Evolutionary conservation across 2,888 invertebrate species (phyloP).

Genomic region (Sympetrum striolatum): DNA sequence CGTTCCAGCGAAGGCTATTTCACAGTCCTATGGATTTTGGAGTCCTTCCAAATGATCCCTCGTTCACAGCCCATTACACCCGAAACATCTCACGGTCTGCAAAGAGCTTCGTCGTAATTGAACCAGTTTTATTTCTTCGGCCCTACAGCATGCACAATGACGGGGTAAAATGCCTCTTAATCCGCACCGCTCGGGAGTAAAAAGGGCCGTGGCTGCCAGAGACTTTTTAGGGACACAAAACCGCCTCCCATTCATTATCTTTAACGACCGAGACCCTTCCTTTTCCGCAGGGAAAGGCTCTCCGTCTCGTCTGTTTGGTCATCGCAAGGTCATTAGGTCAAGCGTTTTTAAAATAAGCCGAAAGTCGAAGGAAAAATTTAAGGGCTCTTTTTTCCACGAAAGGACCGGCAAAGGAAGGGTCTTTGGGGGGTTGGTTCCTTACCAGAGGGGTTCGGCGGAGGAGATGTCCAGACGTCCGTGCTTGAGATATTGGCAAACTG

Average conservation of each 20-base stretch:
- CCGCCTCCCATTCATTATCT: background rate
- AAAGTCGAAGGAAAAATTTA: background rate
- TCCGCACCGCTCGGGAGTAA: background rate
- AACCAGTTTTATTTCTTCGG: background rate
- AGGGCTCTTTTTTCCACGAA: background rate
- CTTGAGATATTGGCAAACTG: too few relatives aligned
- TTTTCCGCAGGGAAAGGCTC: background rate
- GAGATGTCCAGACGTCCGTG: too few relatives aligned
- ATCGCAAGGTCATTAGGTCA: background rate
- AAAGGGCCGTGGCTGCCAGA: background rate
- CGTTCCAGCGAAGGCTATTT: background rate
- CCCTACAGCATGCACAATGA: background rate
- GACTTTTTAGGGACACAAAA: background rate
- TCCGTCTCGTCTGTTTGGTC: background rate
- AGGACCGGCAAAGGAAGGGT: background rate
- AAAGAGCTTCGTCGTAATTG: background rate
- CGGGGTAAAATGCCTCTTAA: background rate
- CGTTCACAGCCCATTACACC: background rate
- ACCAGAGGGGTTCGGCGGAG: too few relatives aligned
- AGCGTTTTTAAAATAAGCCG: background rate
- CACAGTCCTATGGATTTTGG: background rate
- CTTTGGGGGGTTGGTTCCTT: background rate
- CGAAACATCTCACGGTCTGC: background rate
- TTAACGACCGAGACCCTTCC: background rate
- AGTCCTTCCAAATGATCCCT: background rate